Conservation (phyloP, 2,797 vertebrate genomes). For the Melopsittacus undulatus region DNA sequence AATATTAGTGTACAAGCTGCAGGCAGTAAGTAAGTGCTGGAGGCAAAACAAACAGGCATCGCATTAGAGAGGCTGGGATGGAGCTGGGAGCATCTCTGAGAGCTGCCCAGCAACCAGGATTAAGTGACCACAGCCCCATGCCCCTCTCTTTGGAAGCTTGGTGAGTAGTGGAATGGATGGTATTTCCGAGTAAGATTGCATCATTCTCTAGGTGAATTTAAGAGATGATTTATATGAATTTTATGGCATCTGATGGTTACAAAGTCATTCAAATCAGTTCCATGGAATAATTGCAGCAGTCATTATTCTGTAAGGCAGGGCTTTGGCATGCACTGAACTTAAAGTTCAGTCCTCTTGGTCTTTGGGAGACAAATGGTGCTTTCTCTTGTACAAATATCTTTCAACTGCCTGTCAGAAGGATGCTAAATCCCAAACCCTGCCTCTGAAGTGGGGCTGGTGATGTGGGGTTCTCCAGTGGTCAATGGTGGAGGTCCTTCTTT, state of each 20-base stretch:
- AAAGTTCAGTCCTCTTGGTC: not conserved
- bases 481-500: no score
- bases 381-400: not conserved
- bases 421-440: rapidly evolving
- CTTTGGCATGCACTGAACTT: not conserved
- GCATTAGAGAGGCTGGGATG: not conserved
- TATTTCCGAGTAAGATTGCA: not conserved
- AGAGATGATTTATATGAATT: not conserved
- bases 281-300: not conserved
- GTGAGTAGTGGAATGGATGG: not conserved
- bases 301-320: rapidly evolving
- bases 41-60: not conserved
- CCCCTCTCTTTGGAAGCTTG: not conserved
- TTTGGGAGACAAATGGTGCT: not conserved
- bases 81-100: not conserved
- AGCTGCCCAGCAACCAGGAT: not conserved
- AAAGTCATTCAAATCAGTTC: not conserved
- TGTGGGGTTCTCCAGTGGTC: rapidly evolving
- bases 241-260: not conserved
- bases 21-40: not conserved
- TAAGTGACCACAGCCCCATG: not conserved
- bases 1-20: not conserved
- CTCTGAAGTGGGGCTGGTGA: rapidly evolving
- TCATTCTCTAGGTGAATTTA: rapidly evolving
- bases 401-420: not conserved